Percentiles rank a stretch among this genome's conserved stretches.
Conservation (phyloP, 2,113 vertebrate species). For the Nesogale talazaci region DNA sequence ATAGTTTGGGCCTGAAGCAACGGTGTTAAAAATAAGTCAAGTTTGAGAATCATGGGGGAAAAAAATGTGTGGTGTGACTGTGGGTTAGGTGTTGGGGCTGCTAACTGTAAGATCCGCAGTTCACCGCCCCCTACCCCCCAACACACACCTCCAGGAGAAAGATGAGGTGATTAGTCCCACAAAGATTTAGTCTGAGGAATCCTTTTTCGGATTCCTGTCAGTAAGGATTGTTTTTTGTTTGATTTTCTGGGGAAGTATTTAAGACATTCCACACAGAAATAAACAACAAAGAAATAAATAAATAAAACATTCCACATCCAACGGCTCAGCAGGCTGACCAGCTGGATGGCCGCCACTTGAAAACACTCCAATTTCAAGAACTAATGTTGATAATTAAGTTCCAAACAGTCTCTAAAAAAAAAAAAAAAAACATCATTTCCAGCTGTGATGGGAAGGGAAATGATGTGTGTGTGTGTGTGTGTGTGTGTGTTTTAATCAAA, state of each 20-base stretch:
- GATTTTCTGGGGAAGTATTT: constrained; percentile 28
- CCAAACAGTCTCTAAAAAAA: constrained; percentile 10
- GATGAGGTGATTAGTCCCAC: too few species aligned
- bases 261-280: constrained; percentile 15
- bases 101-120: too few species aligned
- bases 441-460: constrained; percentile 14
- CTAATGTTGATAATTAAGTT: constrained; percentile 39
- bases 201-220: too few species aligned
- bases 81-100: too few species aligned
- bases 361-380: constrained; percentile 42
- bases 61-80: neutral
- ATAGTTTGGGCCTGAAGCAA: constrained; percentile 13
- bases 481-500: neutral
- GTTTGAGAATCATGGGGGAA: constrained; percentile 59
- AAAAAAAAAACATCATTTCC: too few species aligned
- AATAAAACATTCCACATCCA: constrained; percentile 34
- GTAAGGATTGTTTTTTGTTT: too few species aligned
- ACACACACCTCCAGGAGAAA: too few species aligned
- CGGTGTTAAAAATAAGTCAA: constrained; percentile 21
- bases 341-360: constrained; percentile 19
- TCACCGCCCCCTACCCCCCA: too few species aligned
- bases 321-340: neutral
- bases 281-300: too few species aligned
- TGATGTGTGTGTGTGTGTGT: neutral
- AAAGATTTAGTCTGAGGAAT: too few species aligned